phyloP scores from a whole-genome alignment of 2,888 invertebrate genomes.

The Sinohyriopsis cumingii region DNA sequence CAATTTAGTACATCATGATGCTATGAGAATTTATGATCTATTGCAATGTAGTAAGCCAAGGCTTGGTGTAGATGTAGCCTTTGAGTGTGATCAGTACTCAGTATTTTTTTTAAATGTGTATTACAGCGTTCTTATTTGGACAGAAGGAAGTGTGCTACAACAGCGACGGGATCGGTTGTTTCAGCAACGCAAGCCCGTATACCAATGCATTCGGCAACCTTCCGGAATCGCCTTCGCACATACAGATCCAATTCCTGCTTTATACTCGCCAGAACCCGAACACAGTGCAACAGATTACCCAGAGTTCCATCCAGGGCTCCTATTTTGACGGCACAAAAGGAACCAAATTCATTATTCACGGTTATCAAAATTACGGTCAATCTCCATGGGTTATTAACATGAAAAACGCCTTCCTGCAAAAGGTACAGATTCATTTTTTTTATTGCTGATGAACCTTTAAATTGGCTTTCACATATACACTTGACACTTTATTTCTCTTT shows the following conservation, averaged over 20 bases:
- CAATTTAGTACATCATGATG: too few species aligned
- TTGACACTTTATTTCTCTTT: background rate
- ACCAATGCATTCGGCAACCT: conserved; percentile 34
- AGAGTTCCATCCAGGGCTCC: conserved; percentile 82
- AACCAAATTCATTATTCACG: conserved; percentile 92
- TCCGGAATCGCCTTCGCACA: conserved; percentile 37
- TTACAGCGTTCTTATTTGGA: too few species aligned
- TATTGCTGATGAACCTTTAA: background rate
- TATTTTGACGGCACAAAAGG: conserved; percentile 85
- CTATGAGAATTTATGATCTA: too few species aligned
- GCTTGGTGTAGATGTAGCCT: too few species aligned
- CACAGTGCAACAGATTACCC: conserved; percentile 18
- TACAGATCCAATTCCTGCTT: conserved; percentile 31
- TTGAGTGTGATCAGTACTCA: too few species aligned
- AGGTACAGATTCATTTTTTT: conserved; percentile 76
- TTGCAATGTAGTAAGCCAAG: too few species aligned
- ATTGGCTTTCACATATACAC: background rate
- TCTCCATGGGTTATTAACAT: conserved; percentile 96
- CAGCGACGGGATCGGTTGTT: conserved; percentile 42
- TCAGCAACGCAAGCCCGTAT: conserved; percentile 35
- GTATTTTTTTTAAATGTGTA: too few species aligned
- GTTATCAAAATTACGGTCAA: conserved; percentile 88
- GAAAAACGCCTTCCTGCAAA: conserved; percentile 90
- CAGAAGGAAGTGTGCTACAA: conserved; percentile 29
- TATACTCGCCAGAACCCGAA: conserved; percentile 27